Conservation (phyloP, 1,140 invertebrate genomes). For the Prorops nasuta region DNA sequence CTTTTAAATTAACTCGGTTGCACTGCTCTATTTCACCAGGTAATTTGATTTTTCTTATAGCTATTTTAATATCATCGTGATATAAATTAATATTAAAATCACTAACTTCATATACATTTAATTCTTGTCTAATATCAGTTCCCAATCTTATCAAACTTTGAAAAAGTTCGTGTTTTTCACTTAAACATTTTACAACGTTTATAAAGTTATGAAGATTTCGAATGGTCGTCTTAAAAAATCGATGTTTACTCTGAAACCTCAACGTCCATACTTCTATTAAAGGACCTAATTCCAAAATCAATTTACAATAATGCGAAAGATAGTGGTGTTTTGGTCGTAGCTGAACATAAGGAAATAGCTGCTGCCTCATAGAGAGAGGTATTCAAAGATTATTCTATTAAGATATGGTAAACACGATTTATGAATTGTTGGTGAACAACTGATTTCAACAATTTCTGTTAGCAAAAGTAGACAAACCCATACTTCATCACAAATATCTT, state of each 20-base stretch:
- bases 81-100: not conserved
- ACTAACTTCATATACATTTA: not conserved
- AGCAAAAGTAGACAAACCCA: conserved; percentile 13
- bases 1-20: not conserved
- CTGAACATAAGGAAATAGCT: not conserved
- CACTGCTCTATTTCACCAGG: conserved; percentile 2
- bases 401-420: conserved; percentile 16
- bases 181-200: not conserved
- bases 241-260: not conserved
- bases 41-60: not conserved
- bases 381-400: conserved; percentile 11
- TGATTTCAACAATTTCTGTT: conserved; percentile 19
- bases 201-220: not conserved
- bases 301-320: not conserved
- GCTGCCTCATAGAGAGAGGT: conserved; percentile 9
- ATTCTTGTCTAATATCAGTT: not conserved
- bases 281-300: not conserved
- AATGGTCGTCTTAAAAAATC: not conserved
- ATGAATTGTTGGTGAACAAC: conserved; percentile 16
- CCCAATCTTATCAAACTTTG: not conserved
- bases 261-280: conserved; percentile 4
- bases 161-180: not conserved
- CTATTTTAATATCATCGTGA: not conserved
- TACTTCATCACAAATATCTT: conserved; percentile 14
- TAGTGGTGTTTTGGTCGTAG: conserved; percentile 19